Evolutionary conservation across 2,797 vertebrate genomes (phyloP), one percentile per base, ranked within the genome.

Genomic region (Lithobates sylvaticus): DNA sequence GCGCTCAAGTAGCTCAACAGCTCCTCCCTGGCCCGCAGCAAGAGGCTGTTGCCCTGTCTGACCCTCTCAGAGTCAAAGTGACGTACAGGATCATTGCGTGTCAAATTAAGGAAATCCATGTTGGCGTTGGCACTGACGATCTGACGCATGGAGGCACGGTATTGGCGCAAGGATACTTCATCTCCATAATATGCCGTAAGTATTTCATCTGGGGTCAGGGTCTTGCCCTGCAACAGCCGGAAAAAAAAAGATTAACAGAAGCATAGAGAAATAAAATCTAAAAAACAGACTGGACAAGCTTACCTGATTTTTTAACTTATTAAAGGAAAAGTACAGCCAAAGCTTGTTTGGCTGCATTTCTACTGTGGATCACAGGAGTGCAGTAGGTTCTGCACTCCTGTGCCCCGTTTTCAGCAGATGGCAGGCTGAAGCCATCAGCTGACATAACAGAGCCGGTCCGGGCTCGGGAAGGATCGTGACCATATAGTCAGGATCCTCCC

Each of bases 1-100:
- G 93, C 94, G 73, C 70, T 89, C 21, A 93, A 88, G 0, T 94
- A 95, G 9, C 92, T 89, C 81, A 96, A 74, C 9, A 92, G 92
- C 81, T 95, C 93, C 34, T 89, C 88, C 87, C 96, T 96, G 86
- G 95, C 89, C 39, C 90, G 89, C 26, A 91, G 89, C 34, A 97
- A 84, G 86, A 89, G 91, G 32, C 76, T 61, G 0, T 79, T 92
- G 36, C 94, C 93, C 47, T 88, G 91, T 39, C 90, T 90, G 72
- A 97, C 89, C 0, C 81, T 91, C 89, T 97, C 96, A 0, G 96
- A 96, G 88, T 98, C 96, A 72, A 97, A 97, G 90, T 97, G 97
- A 88, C 95, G 94, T 73, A 96, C 89, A 0, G 97, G 97, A 88
- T 97, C 91, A 0, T 92, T 93, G 74, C 88, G 92, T 5, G 95